Base-by-base conservation (phyloP, 2,113 vertebrate genomes). In the Oncorhynchus tshawytscha region DNA sequence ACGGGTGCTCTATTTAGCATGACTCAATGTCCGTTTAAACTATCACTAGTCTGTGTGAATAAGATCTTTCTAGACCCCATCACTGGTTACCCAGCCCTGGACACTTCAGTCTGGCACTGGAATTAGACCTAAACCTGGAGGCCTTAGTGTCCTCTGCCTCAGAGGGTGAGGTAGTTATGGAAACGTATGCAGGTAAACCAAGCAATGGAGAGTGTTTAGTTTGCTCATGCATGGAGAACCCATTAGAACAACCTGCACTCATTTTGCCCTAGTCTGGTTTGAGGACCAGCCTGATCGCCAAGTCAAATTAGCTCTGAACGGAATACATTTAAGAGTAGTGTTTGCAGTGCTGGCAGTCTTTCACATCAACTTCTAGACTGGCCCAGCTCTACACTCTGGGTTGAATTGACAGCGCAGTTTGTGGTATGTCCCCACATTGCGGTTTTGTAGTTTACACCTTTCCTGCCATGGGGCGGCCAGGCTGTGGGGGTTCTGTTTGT, bases 401-500 rank as follows among this genome's bases (percentile, higher is more conserved):
- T 29, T 18, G 65, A 6, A 6, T 15, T 24, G 4, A 6, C 24
- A 16, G 65, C 65, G 11, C 60, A 22, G 60, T 22, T 13, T n/a
- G 72, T 71, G 77, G 73, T 72, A 77, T 31, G 71, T 70, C 48
- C 54, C 76, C 59, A 34, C 64, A 7, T 45, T 78, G 82, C 11
- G 70, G 82, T 84, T 81, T 79, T 72, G 67, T 68, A 84, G 78
- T 87, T 86, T 81, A 85, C 83, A 84, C 85, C 80, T 85, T 78
- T 24, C 66, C 67, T 76, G 78, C 75, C 78, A 81, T 64, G 39
- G 25, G 0, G 60, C 45, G 64, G 78, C 80, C 78, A 73, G 81
- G 72, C 86, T 70, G 39, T 67, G 39, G 73, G 77, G 70, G 81
- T 84, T 82, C 72, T 88, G 85, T 92, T 91, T 91, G 86, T 91